phyloP scores from a whole-genome alignment of 2,888 invertebrate species.

The Empis livida region DNA sequence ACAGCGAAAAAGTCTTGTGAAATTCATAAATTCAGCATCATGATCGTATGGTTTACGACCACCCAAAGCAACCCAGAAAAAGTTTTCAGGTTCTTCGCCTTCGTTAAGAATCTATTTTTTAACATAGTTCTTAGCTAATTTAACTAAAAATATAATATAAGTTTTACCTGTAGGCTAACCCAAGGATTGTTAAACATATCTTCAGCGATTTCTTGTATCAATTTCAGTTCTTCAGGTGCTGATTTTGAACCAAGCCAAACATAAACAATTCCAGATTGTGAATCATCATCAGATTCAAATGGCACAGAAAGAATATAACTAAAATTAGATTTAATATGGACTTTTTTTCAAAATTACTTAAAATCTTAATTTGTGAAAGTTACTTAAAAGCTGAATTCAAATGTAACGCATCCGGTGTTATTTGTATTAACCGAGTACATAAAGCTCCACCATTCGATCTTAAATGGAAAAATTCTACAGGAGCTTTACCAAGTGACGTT shows the following conservation, averaged over 20 bases:
- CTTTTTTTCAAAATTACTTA: not conserved
- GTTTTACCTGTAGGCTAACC: conserved; percentile 58
- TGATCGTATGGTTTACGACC: conserved; percentile 82
- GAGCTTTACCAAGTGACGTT: conserved; percentile 36
- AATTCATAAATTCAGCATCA: conserved; percentile 84
- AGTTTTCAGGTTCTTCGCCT: conserved; percentile 95
- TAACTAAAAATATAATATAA: too few species aligned
- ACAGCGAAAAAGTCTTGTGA: conserved; percentile 89
- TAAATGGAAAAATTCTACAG: conserved; percentile 86
- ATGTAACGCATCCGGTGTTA: conserved; percentile 67
- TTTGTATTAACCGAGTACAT: conserved; percentile 84
- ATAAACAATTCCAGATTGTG: conserved; percentile 79
- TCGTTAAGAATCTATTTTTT: conserved; percentile 64
- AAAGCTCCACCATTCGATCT: conserved; percentile 92
- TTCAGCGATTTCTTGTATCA: conserved; percentile 85
- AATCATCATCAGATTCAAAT: conserved; percentile 69
- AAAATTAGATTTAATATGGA: conserved; percentile 16
- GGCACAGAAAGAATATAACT: conserved; percentile 90
- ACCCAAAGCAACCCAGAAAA: conserved; percentile 95
- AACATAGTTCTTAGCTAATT: not conserved
- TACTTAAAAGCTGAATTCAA: conserved; percentile 95
- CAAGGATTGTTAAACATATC: conserved; percentile 78
- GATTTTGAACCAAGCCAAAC: conserved; percentile 87
- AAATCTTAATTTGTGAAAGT: conserved; percentile 22
- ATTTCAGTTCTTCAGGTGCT: conserved; percentile 70